phyloP scores from a whole-genome alignment of 2,113 vertebrate genomes.

The Monopterus albus region DNA sequence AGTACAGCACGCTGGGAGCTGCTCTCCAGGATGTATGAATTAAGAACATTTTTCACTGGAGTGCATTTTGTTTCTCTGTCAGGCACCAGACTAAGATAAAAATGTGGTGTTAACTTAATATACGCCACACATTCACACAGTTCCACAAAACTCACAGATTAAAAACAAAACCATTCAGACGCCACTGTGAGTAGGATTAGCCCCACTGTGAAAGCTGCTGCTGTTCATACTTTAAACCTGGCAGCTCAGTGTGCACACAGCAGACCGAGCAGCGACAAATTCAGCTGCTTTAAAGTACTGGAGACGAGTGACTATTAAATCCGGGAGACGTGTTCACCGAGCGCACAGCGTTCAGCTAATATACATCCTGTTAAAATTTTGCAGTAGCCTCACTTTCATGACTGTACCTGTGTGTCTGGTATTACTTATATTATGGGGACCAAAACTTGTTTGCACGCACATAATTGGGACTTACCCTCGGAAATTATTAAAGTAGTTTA shows the following conservation, averaged over 20 bases:
- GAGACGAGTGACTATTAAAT: conserved; percentile 64
- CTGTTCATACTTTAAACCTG: conserved; percentile 41
- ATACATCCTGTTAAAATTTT: conserved; percentile 47
- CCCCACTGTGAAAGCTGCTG: conserved; percentile 23
- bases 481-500: too few relatives aligned
- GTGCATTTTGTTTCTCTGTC: neutral
- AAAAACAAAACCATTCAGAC: conserved; percentile 3
- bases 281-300: conserved; percentile 57
- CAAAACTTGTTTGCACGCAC: too few relatives aligned
- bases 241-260: conserved; percentile 33
- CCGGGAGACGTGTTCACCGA: conserved; percentile 51
- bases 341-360: conserved; percentile 43
- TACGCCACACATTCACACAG: neutral
- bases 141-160: conserved; percentile 1
- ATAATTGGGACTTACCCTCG: too few relatives aligned
- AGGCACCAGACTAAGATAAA: neutral
- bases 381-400: conserved; percentile 31
- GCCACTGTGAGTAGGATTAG: conserved; percentile 55
- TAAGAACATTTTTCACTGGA: conserved; percentile 11
- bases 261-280: conserved; percentile 54
- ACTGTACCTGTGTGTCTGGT: neutral
- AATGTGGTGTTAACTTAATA: neutral
- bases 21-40: conserved; percentile 26
- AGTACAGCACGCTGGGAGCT: conserved; percentile 37
- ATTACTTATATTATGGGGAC: too few relatives aligned